phyloP scores from a whole-genome alignment of 2,888 invertebrate genomes.

The Polyploca ridens region DNA sequence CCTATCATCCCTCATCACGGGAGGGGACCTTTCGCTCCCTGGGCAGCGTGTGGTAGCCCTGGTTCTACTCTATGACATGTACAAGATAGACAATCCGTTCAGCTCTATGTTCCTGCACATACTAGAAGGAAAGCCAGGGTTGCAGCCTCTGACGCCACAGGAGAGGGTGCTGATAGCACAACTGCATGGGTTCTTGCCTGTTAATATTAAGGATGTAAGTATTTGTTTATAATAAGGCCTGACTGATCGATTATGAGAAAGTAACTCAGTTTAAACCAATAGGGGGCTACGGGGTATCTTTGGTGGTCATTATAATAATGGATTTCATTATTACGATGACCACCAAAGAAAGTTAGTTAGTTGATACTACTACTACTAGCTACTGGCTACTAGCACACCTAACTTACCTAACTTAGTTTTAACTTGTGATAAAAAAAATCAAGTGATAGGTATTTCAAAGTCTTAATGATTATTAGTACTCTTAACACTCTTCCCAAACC shows the following conservation, averaged over 20 bases:
- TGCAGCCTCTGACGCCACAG: constrained; percentile 70
- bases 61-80: constrained; percentile 72
- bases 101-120: constrained; percentile 71
- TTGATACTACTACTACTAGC: no score
- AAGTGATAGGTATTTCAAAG: no score
- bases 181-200: constrained; percentile 87
- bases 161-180: constrained; percentile 91
- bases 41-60: constrained; percentile 77
- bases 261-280: no score
- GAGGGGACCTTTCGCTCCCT: constrained; percentile 74
- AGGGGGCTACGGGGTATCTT: no score
- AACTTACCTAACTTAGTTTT: no score
- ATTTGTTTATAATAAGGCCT: not conserved
- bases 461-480: no score
- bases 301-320: no score
- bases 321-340: no score
- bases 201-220: constrained; percentile 88
- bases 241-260: not conserved
- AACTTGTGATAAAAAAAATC: no score
- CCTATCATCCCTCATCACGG: constrained; percentile 73
- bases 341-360: no score
- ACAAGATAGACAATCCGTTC: constrained; percentile 77
- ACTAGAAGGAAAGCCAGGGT: constrained; percentile 71
- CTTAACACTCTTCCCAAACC: no score
- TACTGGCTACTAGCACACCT: no score